These are phyloP conservation scores for Ochotona curzoniae DNA, from an alignment of 2,113 vertebrate genomes.

Conservation along the genomic window DNA sequence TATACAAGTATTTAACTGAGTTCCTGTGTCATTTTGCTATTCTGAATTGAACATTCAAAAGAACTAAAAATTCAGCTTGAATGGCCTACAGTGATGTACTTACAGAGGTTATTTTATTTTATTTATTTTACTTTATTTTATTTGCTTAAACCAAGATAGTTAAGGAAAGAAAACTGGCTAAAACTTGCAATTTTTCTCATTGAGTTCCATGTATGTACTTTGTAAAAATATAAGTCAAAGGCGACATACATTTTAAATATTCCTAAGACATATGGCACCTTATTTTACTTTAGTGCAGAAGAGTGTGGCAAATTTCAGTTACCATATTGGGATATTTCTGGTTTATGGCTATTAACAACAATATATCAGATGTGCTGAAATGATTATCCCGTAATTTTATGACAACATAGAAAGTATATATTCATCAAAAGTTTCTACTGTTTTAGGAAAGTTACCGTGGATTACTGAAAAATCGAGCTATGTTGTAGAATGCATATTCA, in stretches of 20 bases:
- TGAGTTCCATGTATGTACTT: constrained; percentile 52
- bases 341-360: constrained; percentile 57
- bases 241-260: constrained; percentile 56
- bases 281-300: constrained; percentile 62
- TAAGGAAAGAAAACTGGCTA: constrained; percentile 46
- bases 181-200: constrained; percentile 12
- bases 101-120: constrained; percentile 45
- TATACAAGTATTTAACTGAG: not conserved
- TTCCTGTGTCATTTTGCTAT: constrained; percentile 6
- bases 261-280: constrained; percentile 50
- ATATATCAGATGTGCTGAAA: constrained; percentile 30
- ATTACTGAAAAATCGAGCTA: constrained; percentile 28
- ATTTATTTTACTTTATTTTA: constrained; percentile 43
- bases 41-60: constrained; percentile 28
- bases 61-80: not conserved
- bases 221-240: constrained; percentile 66
- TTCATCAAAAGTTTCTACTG: not conserved
- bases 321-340: constrained; percentile 28
- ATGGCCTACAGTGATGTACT: not conserved
- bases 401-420: constrained; percentile 33
- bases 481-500: constrained; percentile 22
- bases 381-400: constrained; percentile 22
- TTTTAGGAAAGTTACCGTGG: constrained; percentile 48
- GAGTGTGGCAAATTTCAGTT: constrained; percentile 30
- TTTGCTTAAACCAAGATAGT: constrained; percentile 21